These are phyloP conservation scores for Coelogynopora nodosa DNA, from an alignment of 2,888 invertebrate genomes.

Conservation along the genomic window DNA sequence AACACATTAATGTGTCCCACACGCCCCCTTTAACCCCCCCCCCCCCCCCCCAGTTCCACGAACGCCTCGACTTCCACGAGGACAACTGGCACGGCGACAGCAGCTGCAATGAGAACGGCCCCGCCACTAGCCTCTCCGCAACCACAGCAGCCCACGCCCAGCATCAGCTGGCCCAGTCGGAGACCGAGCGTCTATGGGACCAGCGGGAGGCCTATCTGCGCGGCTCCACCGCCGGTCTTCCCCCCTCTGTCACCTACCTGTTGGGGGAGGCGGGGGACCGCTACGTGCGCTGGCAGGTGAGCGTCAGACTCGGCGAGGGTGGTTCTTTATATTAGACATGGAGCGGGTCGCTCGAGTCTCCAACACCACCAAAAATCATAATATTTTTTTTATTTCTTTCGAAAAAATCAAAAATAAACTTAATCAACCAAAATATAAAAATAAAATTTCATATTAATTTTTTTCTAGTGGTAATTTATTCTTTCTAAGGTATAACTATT, in stretches of 20 bases:
- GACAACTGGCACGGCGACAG: background rate
- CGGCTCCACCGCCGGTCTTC: background rate
- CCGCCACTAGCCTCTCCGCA: background rate
- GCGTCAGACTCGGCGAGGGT: too few species aligned
- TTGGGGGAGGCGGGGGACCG: background rate
- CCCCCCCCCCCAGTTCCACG: background rate
- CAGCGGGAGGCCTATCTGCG: background rate
- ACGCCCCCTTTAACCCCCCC: too few species aligned
- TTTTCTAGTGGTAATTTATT: too few species aligned
- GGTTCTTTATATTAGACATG: too few species aligned
- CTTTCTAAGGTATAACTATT: too few species aligned
- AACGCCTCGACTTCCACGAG: background rate
- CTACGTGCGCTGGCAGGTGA: background rate
- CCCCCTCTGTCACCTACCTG: background rate
- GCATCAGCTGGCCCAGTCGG: background rate
- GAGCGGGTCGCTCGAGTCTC: too few species aligned
- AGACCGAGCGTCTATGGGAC: background rate
- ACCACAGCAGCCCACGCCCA: background rate
- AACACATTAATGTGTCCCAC: too few species aligned
- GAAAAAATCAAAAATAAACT: too few species aligned
- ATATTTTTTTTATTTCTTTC: too few species aligned
- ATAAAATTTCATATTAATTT: too few species aligned
- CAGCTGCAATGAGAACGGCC: background rate
- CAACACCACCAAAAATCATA: too few species aligned
- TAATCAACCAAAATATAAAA: too few species aligned